phyloP scores from a whole-genome alignment of 2,797 vertebrate genomes.

The Mormyrus hasselquistii region DNA sequence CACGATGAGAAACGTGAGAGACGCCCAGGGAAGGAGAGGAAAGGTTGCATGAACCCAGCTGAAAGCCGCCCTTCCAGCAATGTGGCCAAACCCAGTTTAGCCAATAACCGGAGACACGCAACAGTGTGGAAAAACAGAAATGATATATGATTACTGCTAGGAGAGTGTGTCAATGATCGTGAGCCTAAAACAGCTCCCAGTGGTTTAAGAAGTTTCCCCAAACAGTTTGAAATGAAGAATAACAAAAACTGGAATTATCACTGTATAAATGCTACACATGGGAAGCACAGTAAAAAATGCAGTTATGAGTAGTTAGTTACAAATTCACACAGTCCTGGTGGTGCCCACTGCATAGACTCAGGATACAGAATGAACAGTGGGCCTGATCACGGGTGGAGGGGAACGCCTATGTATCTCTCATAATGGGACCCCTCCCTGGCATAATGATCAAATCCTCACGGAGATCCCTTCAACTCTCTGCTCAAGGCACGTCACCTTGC shows the following conservation, averaged over 20 bases:
- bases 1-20: neutral
- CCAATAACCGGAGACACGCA: neutral
- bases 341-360: neutral
- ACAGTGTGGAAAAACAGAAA: neutral
- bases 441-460: slow-evolving; percentile 12
- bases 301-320: neutral
- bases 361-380: neutral
- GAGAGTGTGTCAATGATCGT: neutral
- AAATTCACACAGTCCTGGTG: neutral
- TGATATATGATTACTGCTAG: neutral
- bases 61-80: neutral
- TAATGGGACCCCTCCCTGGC: slow-evolving; percentile 10
- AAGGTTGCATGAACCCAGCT: neutral
- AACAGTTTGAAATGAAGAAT: neutral
- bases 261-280: neutral
- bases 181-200: neutral
- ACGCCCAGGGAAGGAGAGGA: neutral
- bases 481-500: slow-evolving; percentile 35
- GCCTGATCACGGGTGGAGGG: neutral
- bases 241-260: neutral
- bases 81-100: neutral
- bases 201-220: neutral
- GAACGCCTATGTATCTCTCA: neutral
- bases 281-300: neutral
- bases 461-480: slow-evolving; percentile 11